Base-by-base conservation (phyloP, 2,113 vertebrate species). In the Perca schrenkii region DNA sequence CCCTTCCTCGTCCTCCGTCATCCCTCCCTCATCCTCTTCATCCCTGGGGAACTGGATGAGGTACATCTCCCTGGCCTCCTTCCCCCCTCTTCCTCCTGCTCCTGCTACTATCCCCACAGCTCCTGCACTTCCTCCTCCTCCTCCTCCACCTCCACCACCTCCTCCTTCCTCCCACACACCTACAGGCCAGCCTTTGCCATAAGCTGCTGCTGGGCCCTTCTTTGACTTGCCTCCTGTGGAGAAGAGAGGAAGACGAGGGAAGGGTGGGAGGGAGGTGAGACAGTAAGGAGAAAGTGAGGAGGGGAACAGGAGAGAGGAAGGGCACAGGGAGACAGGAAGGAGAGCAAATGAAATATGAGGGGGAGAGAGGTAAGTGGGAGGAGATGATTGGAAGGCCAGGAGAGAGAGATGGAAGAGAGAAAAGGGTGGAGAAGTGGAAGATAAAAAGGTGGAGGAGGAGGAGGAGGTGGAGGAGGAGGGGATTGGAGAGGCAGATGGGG, bases 221-320 rank as follows among this genome's bases (percentile, higher is more conserved):
- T 94, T 94, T 88, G 91, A 94, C 91, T 95, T 95, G 86, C 91
- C 92, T 96, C 93, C 95, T 95, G 92, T 86, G 77, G 88, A 88
- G 89, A 85, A 68, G 84, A 82, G 77, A 84, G 79, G 68, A 85
- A 73, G 67, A 81, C 40, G 22, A 79, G 63, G 61, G 67, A 63
- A 83, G 66, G 82, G 73, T 77, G 68, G 73, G 63, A 71, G 83
- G 68, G 64, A 80, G 82, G 79, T 61, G 82, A 68, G 67, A 77
- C 62, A 79, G 84, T 43, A 43, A 72, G 83, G 79, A 88, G 74
- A 82, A 84, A 70, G 73, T 69, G 34, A 47, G 25, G 28, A 52
- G 82, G 78, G 66, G 80, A 34, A 67, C n/a, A 77, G 79, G 72
- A 78, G 77, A 71, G 62, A 78, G 49, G 63, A 70, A 64, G 85